phyloP scores from a whole-genome alignment of 2,113 vertebrate species.

The Urocynchramus pylzowi region DNA sequence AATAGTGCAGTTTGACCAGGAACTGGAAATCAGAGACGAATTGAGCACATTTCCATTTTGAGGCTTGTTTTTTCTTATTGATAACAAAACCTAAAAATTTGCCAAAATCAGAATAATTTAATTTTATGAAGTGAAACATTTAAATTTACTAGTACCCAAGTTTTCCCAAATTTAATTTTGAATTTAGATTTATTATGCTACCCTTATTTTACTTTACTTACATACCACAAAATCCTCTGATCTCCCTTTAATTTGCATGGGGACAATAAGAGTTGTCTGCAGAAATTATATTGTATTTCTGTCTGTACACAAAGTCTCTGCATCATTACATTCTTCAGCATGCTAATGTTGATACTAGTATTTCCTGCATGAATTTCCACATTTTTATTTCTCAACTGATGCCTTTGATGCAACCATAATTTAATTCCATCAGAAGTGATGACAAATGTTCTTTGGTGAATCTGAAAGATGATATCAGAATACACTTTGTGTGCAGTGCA shows the following conservation, averaged over 20 bases:
- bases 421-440: slow-evolving; percentile 28
- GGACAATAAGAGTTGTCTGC: background rate
- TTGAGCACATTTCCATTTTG: background rate
- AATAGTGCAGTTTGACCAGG: background rate
- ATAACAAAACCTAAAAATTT: background rate
- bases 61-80: background rate
- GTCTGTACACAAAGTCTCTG: background rate
- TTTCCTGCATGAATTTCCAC: slow-evolving; percentile 14
- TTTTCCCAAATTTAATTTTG: background rate
- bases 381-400: background rate
- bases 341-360: slow-evolving; percentile 5
- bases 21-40: background rate
- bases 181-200: background rate
- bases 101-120: background rate
- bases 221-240: background rate
- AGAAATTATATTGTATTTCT: background rate
- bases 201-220: background rate
- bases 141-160: background rate
- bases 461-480: slow-evolving; percentile 25
- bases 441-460: slow-evolving; percentile 33
- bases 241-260: background rate
- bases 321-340: background rate
- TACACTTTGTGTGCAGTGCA: background rate
- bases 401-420: background rate
- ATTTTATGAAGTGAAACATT: background rate